Conservation (phyloP, 2,113 vertebrate species). For the Sebastes fasciatus region DNA sequence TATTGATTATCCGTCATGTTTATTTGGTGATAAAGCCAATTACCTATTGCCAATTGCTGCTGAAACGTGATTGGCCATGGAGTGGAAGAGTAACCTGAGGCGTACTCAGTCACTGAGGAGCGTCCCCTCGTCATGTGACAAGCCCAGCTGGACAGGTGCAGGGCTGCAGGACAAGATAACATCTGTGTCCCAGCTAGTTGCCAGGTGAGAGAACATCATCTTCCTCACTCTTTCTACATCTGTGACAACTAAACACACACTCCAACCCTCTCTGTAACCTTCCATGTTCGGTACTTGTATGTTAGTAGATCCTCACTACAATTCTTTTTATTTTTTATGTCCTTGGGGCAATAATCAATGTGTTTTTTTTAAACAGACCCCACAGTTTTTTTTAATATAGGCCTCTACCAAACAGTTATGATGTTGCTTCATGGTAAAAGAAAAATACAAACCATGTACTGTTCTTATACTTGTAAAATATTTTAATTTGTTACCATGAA, state of each 20-base stretch:
- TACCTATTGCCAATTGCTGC: constrained; percentile 6
- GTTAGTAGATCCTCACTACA: too few species aligned
- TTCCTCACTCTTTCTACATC: not conserved
- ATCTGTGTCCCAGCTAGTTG: constrained; percentile 87
- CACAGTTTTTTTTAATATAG: too few species aligned
- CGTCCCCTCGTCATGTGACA: constrained; percentile 48
- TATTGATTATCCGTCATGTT: not conserved
- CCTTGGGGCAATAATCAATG: too few species aligned
- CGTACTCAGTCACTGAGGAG: constrained; percentile 78
- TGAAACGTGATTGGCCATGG: constrained; percentile 72
- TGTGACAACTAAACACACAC: not conserved
- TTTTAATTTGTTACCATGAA: too few species aligned
- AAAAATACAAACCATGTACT: too few species aligned
- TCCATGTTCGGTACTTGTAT: not conserved
- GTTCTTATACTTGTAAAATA: too few species aligned
- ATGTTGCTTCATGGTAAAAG: too few species aligned
- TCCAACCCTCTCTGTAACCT: not conserved
- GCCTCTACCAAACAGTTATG: too few species aligned
- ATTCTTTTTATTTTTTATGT: too few species aligned
- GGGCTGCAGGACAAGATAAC: constrained; percentile 67
- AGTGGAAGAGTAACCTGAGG: constrained; percentile 72
- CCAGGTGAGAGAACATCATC: constrained; percentile 75
- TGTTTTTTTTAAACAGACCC: too few species aligned
- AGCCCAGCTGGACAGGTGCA: constrained; percentile 54
- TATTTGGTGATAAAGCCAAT: not conserved